Conservation (phyloP, 2,888 invertebrate genomes). For the Sclerodermus sp. region DNA sequence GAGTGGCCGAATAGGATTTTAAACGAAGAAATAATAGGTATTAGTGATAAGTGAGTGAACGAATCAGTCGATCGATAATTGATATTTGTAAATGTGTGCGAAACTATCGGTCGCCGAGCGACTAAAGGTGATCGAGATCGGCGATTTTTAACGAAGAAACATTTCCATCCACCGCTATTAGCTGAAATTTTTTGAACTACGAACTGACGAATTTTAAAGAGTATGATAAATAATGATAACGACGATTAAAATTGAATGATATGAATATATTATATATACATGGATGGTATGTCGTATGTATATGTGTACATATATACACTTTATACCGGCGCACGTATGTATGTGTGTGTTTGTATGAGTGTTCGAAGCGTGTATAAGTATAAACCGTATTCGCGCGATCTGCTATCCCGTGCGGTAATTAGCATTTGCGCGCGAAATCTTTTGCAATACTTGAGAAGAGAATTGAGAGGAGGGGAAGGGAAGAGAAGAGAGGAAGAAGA, state of each 20-base stretch:
- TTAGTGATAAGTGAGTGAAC: slow-evolving; percentile 35
- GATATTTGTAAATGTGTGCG: slow-evolving; percentile 40
- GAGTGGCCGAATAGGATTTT: slow-evolving; percentile 20
- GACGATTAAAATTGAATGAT: slow-evolving; percentile 43
- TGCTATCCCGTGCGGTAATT: neutral
- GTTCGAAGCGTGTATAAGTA: neutral
- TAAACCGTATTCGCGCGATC: neutral
- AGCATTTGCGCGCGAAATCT: slow-evolving; percentile 16
- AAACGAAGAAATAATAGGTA: slow-evolving; percentile 22
- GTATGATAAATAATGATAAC: slow-evolving; percentile 40
- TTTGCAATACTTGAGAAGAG: slow-evolving; percentile 14
- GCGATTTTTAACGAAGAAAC: slow-evolving; percentile 41
- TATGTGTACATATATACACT: slow-evolving; percentile 56
- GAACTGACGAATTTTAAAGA: slow-evolving; percentile 38
- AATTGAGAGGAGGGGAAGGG: no score
- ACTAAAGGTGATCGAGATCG: slow-evolving; percentile 18
- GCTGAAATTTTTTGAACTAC: slow-evolving; percentile 37
- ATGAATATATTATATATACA: slow-evolving; percentile 41
- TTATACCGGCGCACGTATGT: slow-evolving; percentile 31
- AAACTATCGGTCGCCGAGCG: slow-evolving; percentile 26
- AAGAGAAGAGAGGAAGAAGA: no score
- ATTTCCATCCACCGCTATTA: slow-evolving; percentile 52
- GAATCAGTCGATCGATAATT: slow-evolving; percentile 28
- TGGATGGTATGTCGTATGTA: slow-evolving; percentile 54
- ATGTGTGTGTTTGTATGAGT: slow-evolving; percentile 30